These are phyloP conservation scores for Euproctis similis DNA, from an alignment of 2,888 invertebrate species.

Conservation along the genomic window DNA sequence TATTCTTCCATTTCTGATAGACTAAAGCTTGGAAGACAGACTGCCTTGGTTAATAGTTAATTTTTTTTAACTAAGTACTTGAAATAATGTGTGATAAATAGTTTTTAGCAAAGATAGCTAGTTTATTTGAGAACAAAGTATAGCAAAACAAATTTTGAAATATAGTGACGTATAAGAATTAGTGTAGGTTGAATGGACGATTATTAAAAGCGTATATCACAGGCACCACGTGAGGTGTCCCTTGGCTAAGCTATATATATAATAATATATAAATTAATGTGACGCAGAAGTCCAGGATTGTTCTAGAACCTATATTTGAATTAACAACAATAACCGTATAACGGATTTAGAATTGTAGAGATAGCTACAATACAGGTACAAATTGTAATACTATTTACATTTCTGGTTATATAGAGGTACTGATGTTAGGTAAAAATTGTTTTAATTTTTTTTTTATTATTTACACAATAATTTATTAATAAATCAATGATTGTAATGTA, in stretches of 20 bases:
- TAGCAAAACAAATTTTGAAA: slow-evolving; percentile 25
- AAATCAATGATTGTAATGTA: slow-evolving; percentile 3
- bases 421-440: neutral
- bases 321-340: slow-evolving; percentile 7
- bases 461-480: slow-evolving; percentile 9
- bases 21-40: too few species aligned
- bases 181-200: slow-evolving; percentile 61
- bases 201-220: slow-evolving; percentile 72
- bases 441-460: slow-evolving; percentile 6
- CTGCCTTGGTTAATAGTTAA: too few species aligned
- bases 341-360: slow-evolving; percentile 9
- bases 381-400: slow-evolving; percentile 11
- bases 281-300: slow-evolving; percentile 26
- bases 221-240: slow-evolving; percentile 48
- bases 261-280: slow-evolving; percentile 28
- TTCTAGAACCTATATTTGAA: slow-evolving; percentile 13
- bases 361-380: slow-evolving; percentile 8
- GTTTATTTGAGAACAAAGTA: slow-evolving; percentile 1
- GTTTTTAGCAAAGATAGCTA: slow-evolving; percentile 2
- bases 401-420: neutral
- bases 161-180: slow-evolving; percentile 31
- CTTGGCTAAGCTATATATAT: slow-evolving; percentile 46
- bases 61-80: too few species aligned
- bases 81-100: too few species aligned
- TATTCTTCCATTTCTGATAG: too few species aligned